Evolutionary conservation across 2,113 vertebrate genomes (phyloP).

Genomic region (Albula goreensis): DNA sequence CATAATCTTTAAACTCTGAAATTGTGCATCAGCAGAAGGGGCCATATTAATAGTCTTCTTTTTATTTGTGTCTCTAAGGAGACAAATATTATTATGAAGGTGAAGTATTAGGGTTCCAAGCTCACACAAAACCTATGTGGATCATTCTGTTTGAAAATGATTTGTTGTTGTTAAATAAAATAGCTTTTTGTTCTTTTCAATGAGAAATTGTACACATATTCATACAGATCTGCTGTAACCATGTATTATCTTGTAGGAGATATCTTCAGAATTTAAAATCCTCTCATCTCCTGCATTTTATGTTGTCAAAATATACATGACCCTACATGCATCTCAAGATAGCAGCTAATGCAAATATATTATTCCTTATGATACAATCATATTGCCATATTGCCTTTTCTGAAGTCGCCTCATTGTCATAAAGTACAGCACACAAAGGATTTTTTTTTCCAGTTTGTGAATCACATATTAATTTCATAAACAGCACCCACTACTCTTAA

Average conservation of each 20-base stretch:
- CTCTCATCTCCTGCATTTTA: neutral
- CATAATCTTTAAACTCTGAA: constrained; percentile 26
- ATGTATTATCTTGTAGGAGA: constrained; percentile 59
- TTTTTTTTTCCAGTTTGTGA: constrained; percentile 66
- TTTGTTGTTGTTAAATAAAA: constrained; percentile 59
- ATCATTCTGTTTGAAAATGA: constrained; percentile 29
- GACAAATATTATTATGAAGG: constrained; percentile 22
- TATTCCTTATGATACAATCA: neutral
- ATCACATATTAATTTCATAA: constrained; percentile 59
- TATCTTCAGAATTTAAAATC: neutral
- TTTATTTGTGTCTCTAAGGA: constrained; percentile 11
- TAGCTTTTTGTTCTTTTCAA: constrained; percentile 59
- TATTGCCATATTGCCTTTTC: neutral
- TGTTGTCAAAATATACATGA: neutral
- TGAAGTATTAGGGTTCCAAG: constrained; percentile 14
- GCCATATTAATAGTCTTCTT: constrained; percentile 9
- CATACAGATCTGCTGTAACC: constrained; percentile 51
- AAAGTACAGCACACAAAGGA: constrained; percentile 51
- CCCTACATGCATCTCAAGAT: neutral
- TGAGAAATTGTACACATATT: constrained; percentile 63
- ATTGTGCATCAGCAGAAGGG: neutral
- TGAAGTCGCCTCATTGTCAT: constrained; percentile 5
- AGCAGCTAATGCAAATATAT: neutral
- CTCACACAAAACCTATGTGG: constrained; percentile 23
- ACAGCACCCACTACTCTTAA: constrained; percentile 47